A percentile compares a stretch with the other conserved stretches of the same genome.
Conservation (phyloP, 2,888 invertebrate genomes). For the Megalurothrips usitatus region DNA sequence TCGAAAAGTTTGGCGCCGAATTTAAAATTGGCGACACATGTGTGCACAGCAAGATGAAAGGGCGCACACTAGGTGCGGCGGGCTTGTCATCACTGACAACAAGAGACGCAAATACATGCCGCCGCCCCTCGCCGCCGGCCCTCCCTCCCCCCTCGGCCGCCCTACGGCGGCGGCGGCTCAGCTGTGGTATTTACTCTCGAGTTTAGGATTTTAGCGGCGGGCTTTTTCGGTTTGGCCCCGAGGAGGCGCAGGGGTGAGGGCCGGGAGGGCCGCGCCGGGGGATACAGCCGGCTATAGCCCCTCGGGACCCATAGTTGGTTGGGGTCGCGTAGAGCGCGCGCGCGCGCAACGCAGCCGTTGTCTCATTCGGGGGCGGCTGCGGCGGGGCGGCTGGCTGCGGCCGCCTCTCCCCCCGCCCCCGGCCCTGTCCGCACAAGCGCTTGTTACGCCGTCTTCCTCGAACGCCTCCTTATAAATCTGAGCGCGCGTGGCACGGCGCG, state of each 20-base stretch:
- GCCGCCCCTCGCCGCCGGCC: background rate
- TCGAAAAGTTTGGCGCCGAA: background rate
- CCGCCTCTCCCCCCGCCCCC: no score
- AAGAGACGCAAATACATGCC: background rate
- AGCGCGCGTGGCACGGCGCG: no score
- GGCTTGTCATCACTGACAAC: conserved; percentile 1
- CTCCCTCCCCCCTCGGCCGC: background rate
- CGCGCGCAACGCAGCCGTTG: background rate
- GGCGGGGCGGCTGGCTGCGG: background rate
- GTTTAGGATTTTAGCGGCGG: conserved; percentile 19
- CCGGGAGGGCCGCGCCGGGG: background rate
- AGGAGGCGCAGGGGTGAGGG: background rate
- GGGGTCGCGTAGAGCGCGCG: background rate
- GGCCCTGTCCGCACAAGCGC: no score
- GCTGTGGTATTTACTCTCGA: conserved; percentile 16
- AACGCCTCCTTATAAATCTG: no score
- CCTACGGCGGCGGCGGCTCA: no score
- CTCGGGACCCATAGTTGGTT: conserved; percentile 6
- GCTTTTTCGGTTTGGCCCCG: conserved; percentile 14
- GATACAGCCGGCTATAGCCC: background rate
- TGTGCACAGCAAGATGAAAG: background rate
- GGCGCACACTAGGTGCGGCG: background rate
- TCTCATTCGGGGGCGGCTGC: background rate
- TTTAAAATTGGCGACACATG: background rate
- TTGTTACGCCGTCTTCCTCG: no score